phyloP scores from a whole-genome alignment of 2,797 vertebrate species.

The Chaunax sp. region DNA sequence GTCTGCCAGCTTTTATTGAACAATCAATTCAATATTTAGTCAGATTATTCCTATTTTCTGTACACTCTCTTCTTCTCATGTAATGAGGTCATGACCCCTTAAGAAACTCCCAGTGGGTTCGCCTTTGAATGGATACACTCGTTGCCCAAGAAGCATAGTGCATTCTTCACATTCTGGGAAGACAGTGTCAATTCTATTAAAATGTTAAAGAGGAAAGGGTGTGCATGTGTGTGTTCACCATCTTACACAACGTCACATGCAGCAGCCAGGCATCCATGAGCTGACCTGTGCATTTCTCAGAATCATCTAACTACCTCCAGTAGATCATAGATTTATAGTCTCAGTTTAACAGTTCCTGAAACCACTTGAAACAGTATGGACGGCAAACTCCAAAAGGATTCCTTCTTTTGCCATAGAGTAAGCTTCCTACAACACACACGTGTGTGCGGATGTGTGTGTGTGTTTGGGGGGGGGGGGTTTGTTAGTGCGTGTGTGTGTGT shows the following conservation, averaged over 20 bases:
- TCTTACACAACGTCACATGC: conserved; percentile 59
- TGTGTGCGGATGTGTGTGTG: background rate
- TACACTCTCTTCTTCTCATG: conserved; percentile 15
- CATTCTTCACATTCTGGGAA: conserved; percentile 77
- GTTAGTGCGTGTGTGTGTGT: background rate
- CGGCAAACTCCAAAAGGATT: conserved; percentile 33
- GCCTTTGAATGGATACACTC: conserved; percentile 49
- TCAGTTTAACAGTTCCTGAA: conserved; percentile 49
- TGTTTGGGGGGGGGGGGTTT: too few species aligned
- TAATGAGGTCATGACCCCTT: conserved; percentile 38
- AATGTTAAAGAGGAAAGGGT: conserved; percentile 56
- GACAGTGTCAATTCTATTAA: conserved; percentile 69
- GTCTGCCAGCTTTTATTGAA: background rate
- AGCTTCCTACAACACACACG: conserved; percentile 32
- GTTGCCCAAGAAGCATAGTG: conserved; percentile 36
- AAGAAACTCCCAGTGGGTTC: conserved; percentile 44
- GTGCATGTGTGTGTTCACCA: conserved; percentile 24
- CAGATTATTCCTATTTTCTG: conserved; percentile 8
- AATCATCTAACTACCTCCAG: conserved; percentile 47
- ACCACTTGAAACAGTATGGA: conserved; percentile 40
- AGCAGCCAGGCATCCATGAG: conserved; percentile 20
- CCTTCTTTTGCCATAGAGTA: conserved; percentile 21
- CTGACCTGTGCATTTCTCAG: conserved; percentile 33
- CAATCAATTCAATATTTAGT: background rate
- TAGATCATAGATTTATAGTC: conserved; percentile 42